Evolutionary conservation across 2,888 invertebrate genomes (phyloP).

Genomic region (Hydriomena furcata): DNA sequence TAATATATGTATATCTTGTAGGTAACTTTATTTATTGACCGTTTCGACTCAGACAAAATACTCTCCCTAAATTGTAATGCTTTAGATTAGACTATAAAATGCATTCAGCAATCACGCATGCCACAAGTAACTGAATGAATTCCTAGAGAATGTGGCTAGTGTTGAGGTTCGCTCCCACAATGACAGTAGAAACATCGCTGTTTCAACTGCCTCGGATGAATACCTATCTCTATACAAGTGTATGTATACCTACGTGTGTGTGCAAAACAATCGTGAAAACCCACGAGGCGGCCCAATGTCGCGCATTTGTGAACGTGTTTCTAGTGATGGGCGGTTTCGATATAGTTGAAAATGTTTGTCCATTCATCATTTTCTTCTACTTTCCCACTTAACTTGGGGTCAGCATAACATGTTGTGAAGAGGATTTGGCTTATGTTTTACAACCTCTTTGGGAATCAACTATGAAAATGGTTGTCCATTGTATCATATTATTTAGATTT

Average conservation of each 20-base stretch:
- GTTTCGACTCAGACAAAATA: too few species aligned
- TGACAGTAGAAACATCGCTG: too few species aligned
- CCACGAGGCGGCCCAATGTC: conserved; percentile 12
- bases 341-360: background rate
- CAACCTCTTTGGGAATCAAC: too few species aligned
- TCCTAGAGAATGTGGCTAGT: conserved; percentile 15
- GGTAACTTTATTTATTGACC: too few species aligned
- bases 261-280: conserved; percentile 14
- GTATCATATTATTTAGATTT: too few species aligned
- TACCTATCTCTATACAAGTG: background rate
- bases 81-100: conserved; percentile 7
- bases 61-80: too few species aligned
- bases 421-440: too few species aligned
- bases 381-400: too few species aligned
- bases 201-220: conserved; percentile 4
- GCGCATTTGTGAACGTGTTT: conserved; percentile 18
- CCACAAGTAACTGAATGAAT: conserved; percentile 8
- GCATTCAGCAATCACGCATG: conserved; percentile 17
- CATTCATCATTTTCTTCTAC: too few species aligned
- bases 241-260: background rate
- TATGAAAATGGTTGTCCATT: too few species aligned
- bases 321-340: conserved; percentile 13
- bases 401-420: too few species aligned
- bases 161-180: conserved; percentile 1
- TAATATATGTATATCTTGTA: too few species aligned